Evolutionary conservation across 2,888 invertebrate species (phyloP).

Genomic region (Helobdella robusta): DNA sequence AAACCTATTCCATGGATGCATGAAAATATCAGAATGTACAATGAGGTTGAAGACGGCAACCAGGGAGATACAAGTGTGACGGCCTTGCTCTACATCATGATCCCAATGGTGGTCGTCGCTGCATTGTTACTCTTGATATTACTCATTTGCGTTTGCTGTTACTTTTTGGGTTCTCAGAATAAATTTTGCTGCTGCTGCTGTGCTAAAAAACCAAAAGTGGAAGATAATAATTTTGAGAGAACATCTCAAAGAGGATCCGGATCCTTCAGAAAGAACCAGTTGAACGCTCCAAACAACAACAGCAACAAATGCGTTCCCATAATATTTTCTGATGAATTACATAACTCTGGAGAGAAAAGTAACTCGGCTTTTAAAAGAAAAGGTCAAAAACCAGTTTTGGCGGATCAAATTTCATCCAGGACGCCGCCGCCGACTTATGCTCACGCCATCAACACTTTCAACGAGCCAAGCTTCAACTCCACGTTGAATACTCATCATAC

Average conservation of each 20-base stretch:
- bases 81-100: slow-evolving; percentile 63
- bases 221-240: too few relatives aligned
- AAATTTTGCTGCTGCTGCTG: background rate
- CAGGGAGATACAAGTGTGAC: slow-evolving; percentile 17
- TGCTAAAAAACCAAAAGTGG: background rate
- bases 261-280: background rate
- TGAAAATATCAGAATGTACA: background rate
- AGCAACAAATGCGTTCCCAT: slow-evolving; percentile 68
- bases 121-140: slow-evolving; percentile 77
- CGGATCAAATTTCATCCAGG: slow-evolving; percentile 17
- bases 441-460: background rate
- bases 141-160: slow-evolving; percentile 74
- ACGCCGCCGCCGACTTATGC: slow-evolving; percentile 21
- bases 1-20: background rate
- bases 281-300: slow-evolving; percentile 58
- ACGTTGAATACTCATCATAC: background rate
- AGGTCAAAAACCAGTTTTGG: slow-evolving; percentile 4
- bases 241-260: background rate
- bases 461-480: background rate
- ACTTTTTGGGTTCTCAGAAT: slow-evolving; percentile 47
- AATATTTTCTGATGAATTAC: slow-evolving; percentile 84
- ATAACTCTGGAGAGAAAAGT: slow-evolving; percentile 55
- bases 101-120: slow-evolving; percentile 68
- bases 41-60: background rate
- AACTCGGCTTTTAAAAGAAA: background rate